A percentile compares a stretch with the other conserved stretches of the same genome.
Conservation (phyloP, 2,113 vertebrate species). For the Agapornis roseicollis region DNA sequence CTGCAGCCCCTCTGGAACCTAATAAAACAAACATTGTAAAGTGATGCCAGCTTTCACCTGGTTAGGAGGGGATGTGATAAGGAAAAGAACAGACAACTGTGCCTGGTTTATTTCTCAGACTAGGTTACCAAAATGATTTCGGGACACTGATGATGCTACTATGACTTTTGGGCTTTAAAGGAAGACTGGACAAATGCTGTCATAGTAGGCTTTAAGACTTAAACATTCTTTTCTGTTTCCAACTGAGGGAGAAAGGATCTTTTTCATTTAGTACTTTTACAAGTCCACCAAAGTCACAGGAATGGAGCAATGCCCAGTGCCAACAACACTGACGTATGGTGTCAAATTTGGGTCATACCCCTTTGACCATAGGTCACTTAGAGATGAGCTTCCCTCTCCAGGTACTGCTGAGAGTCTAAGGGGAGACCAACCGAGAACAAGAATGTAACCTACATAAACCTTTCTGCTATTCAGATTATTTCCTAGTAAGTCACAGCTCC, state of each 20-base stretch:
- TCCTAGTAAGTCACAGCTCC: neutral
- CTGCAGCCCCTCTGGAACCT: neutral
- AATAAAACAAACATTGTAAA: neutral
- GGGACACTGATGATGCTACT: accelerated
- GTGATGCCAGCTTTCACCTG: neutral
- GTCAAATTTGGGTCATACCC: neutral
- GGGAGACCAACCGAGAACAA: neutral
- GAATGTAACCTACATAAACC: neutral
- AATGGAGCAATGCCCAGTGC: neutral
- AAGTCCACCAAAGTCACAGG: neutral
- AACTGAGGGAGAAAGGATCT: neutral
- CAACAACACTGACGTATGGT: accelerated
- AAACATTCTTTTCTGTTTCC: neutral
- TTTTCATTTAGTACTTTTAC: neutral
- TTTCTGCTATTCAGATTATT: neutral
- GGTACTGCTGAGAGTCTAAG: neutral
- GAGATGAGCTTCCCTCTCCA: neutral
- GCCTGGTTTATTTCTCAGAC: neutral
- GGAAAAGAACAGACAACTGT: neutral
- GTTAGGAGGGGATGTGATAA: neutral
- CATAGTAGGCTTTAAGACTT: neutral
- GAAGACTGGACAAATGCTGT: neutral
- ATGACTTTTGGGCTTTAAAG: neutral
- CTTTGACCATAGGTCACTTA: neutral
- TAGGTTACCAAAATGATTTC: neutral